A percentile compares a stretch with the other conserved stretches of the same genome.
phyloP scores from a whole-genome alignment of 2,113 vertebrate genomes.

The Hippoglossus stenolepis region DNA sequence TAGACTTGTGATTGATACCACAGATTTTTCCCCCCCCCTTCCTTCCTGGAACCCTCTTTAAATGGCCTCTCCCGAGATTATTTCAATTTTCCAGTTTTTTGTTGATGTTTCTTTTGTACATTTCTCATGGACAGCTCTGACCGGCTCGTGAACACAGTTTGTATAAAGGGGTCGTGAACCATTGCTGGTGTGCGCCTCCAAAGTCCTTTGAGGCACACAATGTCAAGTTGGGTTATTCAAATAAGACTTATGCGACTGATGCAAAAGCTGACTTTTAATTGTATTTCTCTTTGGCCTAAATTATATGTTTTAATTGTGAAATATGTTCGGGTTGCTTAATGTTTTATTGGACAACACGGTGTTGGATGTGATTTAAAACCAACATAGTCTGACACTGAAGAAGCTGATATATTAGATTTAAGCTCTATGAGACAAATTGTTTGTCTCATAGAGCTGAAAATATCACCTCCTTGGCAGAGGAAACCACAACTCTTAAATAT shows the following conservation, averaged over 20 bases:
- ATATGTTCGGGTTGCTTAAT: neutral
- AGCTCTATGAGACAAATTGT: too few species aligned
- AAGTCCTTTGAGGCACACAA: neutral
- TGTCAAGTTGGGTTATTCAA: neutral
- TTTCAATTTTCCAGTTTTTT: neutral
- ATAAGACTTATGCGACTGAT: neutral
- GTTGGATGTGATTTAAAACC: too few species aligned
- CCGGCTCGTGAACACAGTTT: neutral
- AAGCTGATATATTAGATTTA: too few species aligned
- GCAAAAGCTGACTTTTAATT: neutral
- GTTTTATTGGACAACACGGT: neutral
- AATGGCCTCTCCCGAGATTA: constrained; percentile 6
- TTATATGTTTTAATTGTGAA: constrained; percentile 1
- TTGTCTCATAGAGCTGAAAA: too few species aligned
- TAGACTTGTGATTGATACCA: constrained; percentile 7
- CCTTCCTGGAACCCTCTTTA: neutral
- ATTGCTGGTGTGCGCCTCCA: neutral
- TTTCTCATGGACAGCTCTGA: neutral
- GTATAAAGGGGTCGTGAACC: neutral
- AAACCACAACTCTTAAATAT: too few species aligned
- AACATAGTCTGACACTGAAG: too few species aligned
- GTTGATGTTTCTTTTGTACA: neutral
- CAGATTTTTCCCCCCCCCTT: neutral
- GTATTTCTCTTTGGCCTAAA: neutral
- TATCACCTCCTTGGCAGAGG: too few species aligned